phyloP scores from a whole-genome alignment of 2,113 vertebrate genomes.

The Daboia siamensis region DNA sequence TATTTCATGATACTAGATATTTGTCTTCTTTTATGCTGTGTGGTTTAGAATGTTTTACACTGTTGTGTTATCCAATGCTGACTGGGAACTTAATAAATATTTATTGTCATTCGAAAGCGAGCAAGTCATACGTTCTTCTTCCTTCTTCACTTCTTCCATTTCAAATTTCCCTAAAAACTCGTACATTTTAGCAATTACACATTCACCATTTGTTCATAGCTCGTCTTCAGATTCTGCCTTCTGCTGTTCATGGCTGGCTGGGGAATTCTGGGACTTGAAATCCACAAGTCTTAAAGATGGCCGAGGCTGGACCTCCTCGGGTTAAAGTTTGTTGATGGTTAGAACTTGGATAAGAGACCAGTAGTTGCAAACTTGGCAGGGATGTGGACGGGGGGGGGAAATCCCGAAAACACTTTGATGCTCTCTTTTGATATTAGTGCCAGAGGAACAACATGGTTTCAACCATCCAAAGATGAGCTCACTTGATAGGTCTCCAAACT shows the following conservation, averaged over 20 bases:
- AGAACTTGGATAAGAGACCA: not conserved
- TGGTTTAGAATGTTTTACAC: not conserved
- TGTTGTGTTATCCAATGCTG: not conserved
- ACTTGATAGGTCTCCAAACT: not conserved
- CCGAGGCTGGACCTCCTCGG: not conserved
- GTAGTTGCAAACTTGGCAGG: not conserved
- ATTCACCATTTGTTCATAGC: not conserved
- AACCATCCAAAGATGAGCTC: not conserved
- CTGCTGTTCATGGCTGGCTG: not conserved
- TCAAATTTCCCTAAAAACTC: not conserved
- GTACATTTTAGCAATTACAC: not conserved
- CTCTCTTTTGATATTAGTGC: not conserved
- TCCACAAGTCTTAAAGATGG: not conserved
- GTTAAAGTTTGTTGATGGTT: not conserved
- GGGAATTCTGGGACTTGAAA: not conserved
- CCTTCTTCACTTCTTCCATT: not conserved
- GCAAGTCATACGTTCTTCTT: not conserved
- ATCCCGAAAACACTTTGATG: not conserved
- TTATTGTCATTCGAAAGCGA: not conserved
- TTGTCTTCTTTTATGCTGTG: not conserved
- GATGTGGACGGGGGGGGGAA: rapidly evolving
- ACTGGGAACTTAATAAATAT: not conserved
- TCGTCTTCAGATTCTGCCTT: not conserved
- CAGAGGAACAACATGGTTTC: not conserved
- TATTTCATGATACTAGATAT: not conserved